Evolutionary conservation across 2,888 invertebrate genomes (phyloP).

Genomic region (Papilio demoleus): DNA sequence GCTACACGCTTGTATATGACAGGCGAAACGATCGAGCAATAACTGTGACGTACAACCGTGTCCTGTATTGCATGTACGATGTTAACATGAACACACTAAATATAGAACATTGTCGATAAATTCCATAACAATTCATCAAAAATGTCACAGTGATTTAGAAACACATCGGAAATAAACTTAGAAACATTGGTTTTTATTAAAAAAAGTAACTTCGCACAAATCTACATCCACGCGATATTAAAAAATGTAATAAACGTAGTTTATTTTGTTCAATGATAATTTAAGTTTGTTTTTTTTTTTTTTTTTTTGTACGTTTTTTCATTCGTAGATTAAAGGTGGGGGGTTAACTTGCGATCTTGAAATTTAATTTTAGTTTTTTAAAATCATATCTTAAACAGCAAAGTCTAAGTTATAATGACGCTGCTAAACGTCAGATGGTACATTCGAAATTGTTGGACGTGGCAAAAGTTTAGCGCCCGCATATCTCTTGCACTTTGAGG

Average conservation of each 20-base stretch:
- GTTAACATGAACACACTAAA: not conserved
- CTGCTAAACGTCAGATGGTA: not conserved
- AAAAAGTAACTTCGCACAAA: no score
- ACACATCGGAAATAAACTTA: no score
- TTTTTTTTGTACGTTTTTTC: no score
- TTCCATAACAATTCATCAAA: not conserved
- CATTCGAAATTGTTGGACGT: slow-evolving; percentile 28
- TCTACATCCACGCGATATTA: no score
- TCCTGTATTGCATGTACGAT: not conserved
- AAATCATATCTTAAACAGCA: not conserved
- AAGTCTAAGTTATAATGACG: not conserved
- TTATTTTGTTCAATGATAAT: no score
- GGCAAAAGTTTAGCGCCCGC: slow-evolving; percentile 30
- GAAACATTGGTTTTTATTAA: no score
- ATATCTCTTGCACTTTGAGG: slow-evolving; percentile 36
- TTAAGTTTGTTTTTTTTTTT: no score
- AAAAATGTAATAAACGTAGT: no score
- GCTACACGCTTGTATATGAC: not conserved
- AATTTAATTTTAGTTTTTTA: no score
- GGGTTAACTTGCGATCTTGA: no score
- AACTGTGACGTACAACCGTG: not conserved
- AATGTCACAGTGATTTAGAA: no score
- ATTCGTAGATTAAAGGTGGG: no score
- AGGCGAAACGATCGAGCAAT: not conserved
- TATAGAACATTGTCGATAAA: not conserved